Conservation (phyloP, 2,797 vertebrate species). For the Bradypodion ventrale region DNA sequence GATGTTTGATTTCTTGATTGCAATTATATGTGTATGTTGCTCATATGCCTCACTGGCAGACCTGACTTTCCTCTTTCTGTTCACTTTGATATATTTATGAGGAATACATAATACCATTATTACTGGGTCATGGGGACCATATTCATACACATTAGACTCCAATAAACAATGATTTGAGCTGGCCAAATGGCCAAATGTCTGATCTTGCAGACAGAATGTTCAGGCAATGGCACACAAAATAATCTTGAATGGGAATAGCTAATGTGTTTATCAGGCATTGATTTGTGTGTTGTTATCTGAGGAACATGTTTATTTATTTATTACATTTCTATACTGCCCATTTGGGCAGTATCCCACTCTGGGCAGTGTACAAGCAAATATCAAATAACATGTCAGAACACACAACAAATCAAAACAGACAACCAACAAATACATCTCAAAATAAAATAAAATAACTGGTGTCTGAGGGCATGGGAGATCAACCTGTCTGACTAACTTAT, state of each 20-base stretch:
- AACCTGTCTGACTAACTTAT: no score
- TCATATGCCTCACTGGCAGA: not conserved
- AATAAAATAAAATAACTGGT: no score
- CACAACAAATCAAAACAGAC: no score
- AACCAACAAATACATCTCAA: no score
- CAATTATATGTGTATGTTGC: not conserved
- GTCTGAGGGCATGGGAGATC: no score
- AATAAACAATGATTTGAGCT: not conserved
- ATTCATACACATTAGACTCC: not conserved
- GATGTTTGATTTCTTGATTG: constrained; percentile 1
- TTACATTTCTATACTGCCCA: no score
- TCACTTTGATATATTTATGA: not conserved
- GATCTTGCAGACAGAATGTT: not conserved
- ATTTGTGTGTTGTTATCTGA: not conserved
- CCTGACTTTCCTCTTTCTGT: not conserved
- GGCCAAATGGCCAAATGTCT: not conserved
- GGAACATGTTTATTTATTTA: not conserved
- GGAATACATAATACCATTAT: not conserved
- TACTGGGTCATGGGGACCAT: not conserved
- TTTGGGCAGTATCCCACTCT: no score
- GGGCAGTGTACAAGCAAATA: no score
- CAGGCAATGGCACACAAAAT: not conserved
- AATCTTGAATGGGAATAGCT: not conserved
- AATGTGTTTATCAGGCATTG: not conserved
- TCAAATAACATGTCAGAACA: no score